Conservation (phyloP, 2,797 vertebrate species). For the Streptopelia turtur region DNA sequence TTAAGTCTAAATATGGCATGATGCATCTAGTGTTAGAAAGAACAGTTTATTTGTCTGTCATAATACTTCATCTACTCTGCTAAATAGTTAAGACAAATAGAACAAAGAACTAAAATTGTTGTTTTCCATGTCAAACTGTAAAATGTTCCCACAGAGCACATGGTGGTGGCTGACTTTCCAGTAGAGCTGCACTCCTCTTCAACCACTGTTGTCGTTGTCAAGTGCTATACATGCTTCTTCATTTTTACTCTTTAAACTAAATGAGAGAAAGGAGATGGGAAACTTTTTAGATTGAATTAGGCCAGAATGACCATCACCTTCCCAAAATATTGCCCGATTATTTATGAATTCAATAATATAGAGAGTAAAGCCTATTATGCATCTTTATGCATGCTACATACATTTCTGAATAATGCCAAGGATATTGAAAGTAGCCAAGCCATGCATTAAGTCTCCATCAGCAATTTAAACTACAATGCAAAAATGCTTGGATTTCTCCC, state of each 20-base stretch:
- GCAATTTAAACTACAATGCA: slow-evolving; percentile 25
- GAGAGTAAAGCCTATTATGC: background rate
- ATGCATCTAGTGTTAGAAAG: background rate
- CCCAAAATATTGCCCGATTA: background rate
- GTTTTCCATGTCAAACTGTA: background rate
- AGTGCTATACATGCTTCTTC: background rate
- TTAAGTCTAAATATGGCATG: background rate
- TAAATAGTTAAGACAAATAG: background rate
- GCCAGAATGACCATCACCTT: background rate
- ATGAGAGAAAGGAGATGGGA: background rate
- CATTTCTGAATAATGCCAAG: background rate
- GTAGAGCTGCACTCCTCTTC: background rate
- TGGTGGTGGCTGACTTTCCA: background rate
- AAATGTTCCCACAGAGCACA: background rate
- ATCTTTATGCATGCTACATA: background rate
- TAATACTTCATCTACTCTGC: background rate
- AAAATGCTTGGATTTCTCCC: slow-evolving; percentile 43
- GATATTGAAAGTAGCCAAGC: slow-evolving; percentile 7
- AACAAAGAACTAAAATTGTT: background rate
- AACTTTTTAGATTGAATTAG: background rate
- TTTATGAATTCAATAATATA: slow-evolving; percentile 19
- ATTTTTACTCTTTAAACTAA: background rate
- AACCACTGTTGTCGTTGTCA: background rate
- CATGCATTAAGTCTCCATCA: background rate
- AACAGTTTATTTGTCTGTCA: background rate